Percentiles rank a stretch among this genome's conserved stretches.
phyloP scores from a whole-genome alignment of 1,140 invertebrate genomes.

The Trinorchestia longiramus region DNA sequence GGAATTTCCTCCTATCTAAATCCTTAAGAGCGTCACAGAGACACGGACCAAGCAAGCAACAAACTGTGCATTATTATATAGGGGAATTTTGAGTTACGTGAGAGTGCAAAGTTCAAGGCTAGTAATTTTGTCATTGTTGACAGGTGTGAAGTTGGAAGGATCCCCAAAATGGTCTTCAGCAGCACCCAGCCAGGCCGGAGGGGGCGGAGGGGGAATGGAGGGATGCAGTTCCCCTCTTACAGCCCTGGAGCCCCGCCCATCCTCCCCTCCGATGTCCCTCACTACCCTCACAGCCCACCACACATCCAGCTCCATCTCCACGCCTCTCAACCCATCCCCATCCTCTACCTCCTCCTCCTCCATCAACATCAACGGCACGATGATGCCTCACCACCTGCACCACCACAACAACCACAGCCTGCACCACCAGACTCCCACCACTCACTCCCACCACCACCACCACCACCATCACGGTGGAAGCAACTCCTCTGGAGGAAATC shows the following conservation, averaged over 20 bases:
- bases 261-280: conserved; percentile 66
- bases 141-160: conserved; percentile 65
- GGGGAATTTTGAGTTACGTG: not conserved
- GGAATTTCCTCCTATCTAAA: too few species aligned
- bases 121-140: not conserved
- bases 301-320: conserved; percentile 24
- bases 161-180: conserved; percentile 66
- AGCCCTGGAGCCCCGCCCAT: conserved; percentile 63
- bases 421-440: conserved; percentile 60
- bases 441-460: conserved; percentile 62
- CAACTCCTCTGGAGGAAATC: conserved; percentile 56
- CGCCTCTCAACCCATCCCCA: conserved; percentile 21
- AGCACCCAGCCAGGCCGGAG: conserved; percentile 57
- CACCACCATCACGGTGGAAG: conserved; percentile 60
- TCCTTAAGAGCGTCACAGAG: too few species aligned
- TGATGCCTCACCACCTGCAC: conserved; percentile 56
- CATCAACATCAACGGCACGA: conserved; percentile 13
- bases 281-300: conserved; percentile 66
- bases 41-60: too few species aligned
- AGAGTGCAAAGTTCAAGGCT: not conserved
- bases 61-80: too few species aligned
- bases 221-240: conserved; percentile 66
- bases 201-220: conserved; percentile 58
- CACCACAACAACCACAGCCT: conserved; percentile 60
- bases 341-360: conserved; percentile 55